These are phyloP conservation scores for Neolamprologus variostigma DNA, from an alignment of 2,113 vertebrate genomes.

Conservation along the genomic window DNA sequence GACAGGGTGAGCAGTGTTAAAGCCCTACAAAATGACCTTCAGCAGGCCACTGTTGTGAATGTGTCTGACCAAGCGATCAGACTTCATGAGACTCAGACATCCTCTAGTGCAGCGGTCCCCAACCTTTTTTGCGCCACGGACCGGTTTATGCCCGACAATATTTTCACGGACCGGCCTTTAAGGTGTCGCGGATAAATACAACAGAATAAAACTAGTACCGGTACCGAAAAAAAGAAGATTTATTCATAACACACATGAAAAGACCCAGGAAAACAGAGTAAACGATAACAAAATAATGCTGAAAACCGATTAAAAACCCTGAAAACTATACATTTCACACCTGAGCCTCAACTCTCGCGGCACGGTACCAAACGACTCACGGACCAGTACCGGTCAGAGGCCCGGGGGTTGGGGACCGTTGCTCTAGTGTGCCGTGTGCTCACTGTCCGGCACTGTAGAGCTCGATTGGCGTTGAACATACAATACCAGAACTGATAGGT, in stretches of 20 bases:
- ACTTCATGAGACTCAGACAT: neutral
- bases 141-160: no score
- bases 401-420: fast-evolving
- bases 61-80: neutral
- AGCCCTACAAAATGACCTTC: neutral
- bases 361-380: no score
- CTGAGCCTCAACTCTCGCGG: no score
- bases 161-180: no score
- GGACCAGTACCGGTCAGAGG: fast-evolving
- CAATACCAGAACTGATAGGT: neutral
- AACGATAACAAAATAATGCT: no score
- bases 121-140: no score
- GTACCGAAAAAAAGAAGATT: fast-evolving
- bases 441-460: neutral
- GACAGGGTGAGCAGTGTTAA: neutral
- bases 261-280: fast-evolving
- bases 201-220: fast-evolving
- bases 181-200: no score
- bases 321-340: no score
- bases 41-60: neutral
- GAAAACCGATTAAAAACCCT: no score
- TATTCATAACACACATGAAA: no score
- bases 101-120: fast-evolving
- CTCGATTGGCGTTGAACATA: neutral
- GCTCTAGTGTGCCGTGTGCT: neutral